Conservation (phyloP, 2,797 vertebrate genomes). For the Xiphorhynchus erythropygius region DNA sequence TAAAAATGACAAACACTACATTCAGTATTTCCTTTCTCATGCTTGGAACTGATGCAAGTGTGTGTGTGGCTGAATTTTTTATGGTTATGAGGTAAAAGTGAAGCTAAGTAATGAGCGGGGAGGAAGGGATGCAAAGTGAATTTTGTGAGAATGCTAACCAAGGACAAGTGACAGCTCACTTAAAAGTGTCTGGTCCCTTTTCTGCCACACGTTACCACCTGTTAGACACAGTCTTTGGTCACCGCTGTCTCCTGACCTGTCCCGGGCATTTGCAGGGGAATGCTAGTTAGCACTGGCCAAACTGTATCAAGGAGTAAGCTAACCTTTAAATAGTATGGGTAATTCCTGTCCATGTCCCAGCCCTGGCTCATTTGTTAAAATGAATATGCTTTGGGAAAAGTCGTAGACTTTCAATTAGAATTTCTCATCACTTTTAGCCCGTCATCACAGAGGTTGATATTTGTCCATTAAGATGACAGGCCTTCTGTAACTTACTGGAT, state of each 20-base stretch:
- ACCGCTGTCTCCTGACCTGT: not conserved
- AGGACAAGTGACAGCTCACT: not conserved
- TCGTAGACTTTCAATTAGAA: not conserved
- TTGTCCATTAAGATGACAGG: not conserved
- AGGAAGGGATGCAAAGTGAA: not conserved
- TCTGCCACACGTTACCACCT: rapidly evolving
- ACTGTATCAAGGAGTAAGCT: not conserved
- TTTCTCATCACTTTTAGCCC: not conserved
- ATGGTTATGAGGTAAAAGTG: not conserved
- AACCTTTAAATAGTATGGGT: not conserved
- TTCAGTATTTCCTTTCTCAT: not conserved
- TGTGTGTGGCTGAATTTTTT: not conserved
- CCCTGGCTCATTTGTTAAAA: not conserved
- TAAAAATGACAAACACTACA: not conserved
- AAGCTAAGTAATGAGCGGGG: not conserved
- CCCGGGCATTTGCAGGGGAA: not conserved
- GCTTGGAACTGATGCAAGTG: not conserved
- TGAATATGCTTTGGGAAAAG: not conserved
- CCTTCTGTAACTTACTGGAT: not conserved
- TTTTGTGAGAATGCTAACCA: not conserved
- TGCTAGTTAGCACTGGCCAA: not conserved
- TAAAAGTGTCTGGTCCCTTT: not conserved
- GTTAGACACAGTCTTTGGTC: not conserved
- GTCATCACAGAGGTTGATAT: rapidly evolving
- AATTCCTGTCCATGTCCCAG: not conserved